Evolutionary conservation across 2,888 invertebrate genomes (phyloP), one percentile per base, ranked within the genome.

Genomic region (Heliothis peltigera): DNA sequence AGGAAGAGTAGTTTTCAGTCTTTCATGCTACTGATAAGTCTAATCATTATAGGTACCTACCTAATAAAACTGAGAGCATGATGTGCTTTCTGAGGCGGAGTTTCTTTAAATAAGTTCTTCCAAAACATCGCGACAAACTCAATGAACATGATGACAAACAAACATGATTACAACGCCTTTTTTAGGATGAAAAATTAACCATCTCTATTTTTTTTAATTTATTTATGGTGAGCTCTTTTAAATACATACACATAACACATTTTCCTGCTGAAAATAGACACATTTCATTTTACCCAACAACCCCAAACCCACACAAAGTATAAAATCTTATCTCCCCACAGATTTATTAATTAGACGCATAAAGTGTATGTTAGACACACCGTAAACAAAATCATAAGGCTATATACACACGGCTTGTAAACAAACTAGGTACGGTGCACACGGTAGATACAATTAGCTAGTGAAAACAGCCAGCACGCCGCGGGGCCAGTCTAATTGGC

Each of bases 401-500:
- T 73, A 47, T 70, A 57, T 73, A 76, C 60, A 75, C 70, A 75
- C 52, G 10, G 47, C 71, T 28, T 72, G 72, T 73, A 73, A 75
- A 73, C 71, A 73, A 60, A 76, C 61, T 76, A 73, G 77, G 76
- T 71, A 66, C 77, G 72, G 67, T 63, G 77, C 74, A 74, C 74
- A 74, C 67, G 67, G 77, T 70, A 57, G 85, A 87, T 88, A 90
- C 90, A 90, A 91, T 91, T 91, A 91, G 88, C 89, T 87, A 89
- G 88, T 87, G 89, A 87, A 91, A 88, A 91, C 90, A 89, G 71
- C 72, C 87, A 88, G 81, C 81, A 71, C 83, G 88, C 88, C 87
- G 85, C 87, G 85, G 91, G 91, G 89, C 74, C 74, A 80, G 84
- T 89, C 92, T 95, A 95, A 95, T 95, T 95, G 94, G 94, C 89